A percentile compares a stretch with the other conserved stretches of the same genome.
These are phyloP conservation scores for Mycalesis mineus DNA, from an alignment of 2,888 invertebrate species.

Conservation along the genomic window DNA sequence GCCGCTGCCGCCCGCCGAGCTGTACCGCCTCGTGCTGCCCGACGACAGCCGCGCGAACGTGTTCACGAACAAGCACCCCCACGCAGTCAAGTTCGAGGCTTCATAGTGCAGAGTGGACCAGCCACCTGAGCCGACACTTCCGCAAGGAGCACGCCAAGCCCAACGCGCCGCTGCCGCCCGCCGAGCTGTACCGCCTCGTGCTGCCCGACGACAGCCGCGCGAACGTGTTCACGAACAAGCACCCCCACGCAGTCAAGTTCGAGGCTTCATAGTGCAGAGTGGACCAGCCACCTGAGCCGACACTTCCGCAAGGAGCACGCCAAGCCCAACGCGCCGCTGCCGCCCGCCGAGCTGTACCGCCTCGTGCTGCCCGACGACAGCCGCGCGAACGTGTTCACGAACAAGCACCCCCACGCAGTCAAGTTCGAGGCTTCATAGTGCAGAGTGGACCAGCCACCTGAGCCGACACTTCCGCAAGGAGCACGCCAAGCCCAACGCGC, in stretches of 20 bases:
- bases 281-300: no score
- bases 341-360: constrained; percentile 54
- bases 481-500: constrained; percentile 57
- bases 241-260: not conserved
- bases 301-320: constrained; percentile 64
- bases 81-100: not conserved
- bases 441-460: not conserved
- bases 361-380: constrained; percentile 36
- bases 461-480: constrained; percentile 54
- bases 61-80: not conserved
- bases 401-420: not conserved
- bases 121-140: constrained; percentile 37
- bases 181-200: constrained; percentile 53
- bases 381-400: no score
- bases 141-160: constrained; percentile 64
- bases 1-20: constrained; percentile 53
- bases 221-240: no score
- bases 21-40: constrained; percentile 50
- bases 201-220: constrained; percentile 27
- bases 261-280: not conserved
- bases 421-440: not conserved
- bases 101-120: not conserved
- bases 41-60: constrained; percentile 1
- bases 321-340: constrained; percentile 55
- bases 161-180: constrained; percentile 52